Evolutionary conservation across 2,797 vertebrate genomes (phyloP).

Genomic region (Oryzias sinensis): DNA sequence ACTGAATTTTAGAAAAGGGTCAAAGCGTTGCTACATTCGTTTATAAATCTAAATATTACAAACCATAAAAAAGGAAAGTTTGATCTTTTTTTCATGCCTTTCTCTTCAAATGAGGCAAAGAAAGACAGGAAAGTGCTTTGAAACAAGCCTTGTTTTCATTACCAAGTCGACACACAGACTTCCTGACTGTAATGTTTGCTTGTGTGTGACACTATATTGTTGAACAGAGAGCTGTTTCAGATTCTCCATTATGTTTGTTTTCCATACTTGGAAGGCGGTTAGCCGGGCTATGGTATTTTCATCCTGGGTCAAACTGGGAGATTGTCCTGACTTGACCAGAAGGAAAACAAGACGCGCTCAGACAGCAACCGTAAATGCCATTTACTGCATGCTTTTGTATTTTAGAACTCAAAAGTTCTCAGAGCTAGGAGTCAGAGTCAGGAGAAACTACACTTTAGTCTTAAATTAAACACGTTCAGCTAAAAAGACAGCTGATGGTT

Average conservation of each 20-base stretch:
- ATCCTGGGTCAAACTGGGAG: slow-evolving; percentile 48
- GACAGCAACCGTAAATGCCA: slow-evolving; percentile 47
- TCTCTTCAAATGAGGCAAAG: neutral
- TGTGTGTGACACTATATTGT: slow-evolving; percentile 24
- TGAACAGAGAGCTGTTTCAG: slow-evolving; percentile 44
- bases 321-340: slow-evolving; percentile 37
- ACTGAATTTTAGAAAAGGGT: no score
- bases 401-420: slow-evolving; percentile 12
- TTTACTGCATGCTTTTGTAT: slow-evolving; percentile 49
- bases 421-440: slow-evolving; percentile 7
- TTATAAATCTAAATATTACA: no score
- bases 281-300: slow-evolving; percentile 62
- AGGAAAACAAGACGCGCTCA: slow-evolving; percentile 56
- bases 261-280: slow-evolving; percentile 43
- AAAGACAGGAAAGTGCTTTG: slow-evolving; percentile 17
- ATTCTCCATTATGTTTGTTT: slow-evolving; percentile 52
- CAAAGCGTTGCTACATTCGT: no score
- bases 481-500: no score
- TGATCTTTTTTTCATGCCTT: neutral
- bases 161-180: slow-evolving; percentile 30
- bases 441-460: slow-evolving; percentile 10
- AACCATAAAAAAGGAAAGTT: neutral
- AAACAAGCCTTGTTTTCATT: slow-evolving; percentile 12
- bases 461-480: slow-evolving; percentile 3
- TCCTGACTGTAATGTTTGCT: slow-evolving; percentile 22